Conservation (phyloP, 2,888 invertebrate genomes). For the Bibio marci region DNA sequence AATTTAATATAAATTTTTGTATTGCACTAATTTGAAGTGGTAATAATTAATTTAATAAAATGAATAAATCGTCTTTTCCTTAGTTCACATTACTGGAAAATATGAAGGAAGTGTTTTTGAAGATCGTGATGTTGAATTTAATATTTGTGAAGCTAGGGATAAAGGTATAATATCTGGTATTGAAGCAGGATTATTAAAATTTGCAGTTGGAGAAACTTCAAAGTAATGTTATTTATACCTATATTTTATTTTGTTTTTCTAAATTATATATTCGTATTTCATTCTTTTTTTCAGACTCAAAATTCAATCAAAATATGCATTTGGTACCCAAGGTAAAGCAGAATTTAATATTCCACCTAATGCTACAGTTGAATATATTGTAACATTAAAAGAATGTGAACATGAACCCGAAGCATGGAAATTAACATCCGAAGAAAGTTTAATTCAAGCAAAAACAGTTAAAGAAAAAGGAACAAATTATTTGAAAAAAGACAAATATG, state of each 20-base stretch:
- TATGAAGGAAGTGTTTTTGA: conserved; percentile 33
- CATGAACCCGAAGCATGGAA: conserved; percentile 70
- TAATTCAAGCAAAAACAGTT: conserved; percentile 62
- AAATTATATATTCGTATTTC: not conserved
- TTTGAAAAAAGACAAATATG: conserved; percentile 63
- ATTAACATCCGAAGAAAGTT: conserved; percentile 57
- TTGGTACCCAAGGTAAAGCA: conserved; percentile 49
- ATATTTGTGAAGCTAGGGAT: conserved; percentile 71
- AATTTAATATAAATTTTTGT: too few species aligned
- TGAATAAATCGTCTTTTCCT: conserved; percentile 5
- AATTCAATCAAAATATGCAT: conserved; percentile 65
- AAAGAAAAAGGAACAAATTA: conserved; percentile 87
- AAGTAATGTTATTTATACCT: conserved; percentile 15
- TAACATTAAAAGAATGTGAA: conserved; percentile 72
- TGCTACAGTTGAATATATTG: conserved; percentile 59
- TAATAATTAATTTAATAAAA: conserved; percentile 3
- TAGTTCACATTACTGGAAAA: conserved; percentile 20
- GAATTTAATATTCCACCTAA: conserved; percentile 62
- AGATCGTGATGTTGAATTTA: conserved; percentile 63
- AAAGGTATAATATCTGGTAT: conserved; percentile 61
- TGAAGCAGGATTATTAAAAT: conserved; percentile 64
- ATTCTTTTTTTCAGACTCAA: conserved; percentile 30
- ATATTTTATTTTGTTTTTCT: too few species aligned
- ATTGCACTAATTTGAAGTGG: not conserved
- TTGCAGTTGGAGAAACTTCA: conserved; percentile 65